These are phyloP conservation scores for Chrysemys picta DNA, from an alignment of 2,113 vertebrate species.

Conservation along the genomic window DNA sequence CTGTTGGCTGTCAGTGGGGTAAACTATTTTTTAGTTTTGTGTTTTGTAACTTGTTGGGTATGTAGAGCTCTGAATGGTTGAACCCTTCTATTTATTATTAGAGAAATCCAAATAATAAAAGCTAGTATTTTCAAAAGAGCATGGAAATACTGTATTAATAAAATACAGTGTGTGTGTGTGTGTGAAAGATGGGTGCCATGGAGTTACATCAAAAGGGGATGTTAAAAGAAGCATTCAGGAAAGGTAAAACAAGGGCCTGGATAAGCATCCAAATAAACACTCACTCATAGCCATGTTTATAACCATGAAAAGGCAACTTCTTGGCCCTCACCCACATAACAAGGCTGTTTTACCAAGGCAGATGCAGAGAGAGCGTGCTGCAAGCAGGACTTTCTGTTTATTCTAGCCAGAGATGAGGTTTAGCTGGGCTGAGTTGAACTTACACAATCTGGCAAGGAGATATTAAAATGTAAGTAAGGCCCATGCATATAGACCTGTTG, in stretches of 20 bases:
- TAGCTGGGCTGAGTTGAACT: not conserved
- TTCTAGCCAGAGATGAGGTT: not conserved
- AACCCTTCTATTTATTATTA: not conserved
- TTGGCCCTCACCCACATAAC: not conserved
- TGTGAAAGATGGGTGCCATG: no score
- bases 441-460: no score
- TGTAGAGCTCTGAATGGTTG: not conserved
- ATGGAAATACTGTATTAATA: no score
- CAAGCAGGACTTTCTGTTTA: not conserved
- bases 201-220: no score
- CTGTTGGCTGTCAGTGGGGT: not conserved
- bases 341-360: not conserved
- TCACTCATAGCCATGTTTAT: not conserved
- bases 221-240: not conserved
- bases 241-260: not conserved
- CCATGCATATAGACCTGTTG: not conserved
- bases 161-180: no score
- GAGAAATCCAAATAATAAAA: not conserved
- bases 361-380: not conserved
- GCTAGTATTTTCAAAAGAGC: not conserved
- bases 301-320: not conserved
- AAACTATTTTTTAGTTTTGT: not conserved
- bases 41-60: not conserved
- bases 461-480: not conserved
- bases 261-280: not conserved